Evolutionary conservation across 2,888 invertebrate genomes (phyloP).

Genomic region (Abrostola triplasia): DNA sequence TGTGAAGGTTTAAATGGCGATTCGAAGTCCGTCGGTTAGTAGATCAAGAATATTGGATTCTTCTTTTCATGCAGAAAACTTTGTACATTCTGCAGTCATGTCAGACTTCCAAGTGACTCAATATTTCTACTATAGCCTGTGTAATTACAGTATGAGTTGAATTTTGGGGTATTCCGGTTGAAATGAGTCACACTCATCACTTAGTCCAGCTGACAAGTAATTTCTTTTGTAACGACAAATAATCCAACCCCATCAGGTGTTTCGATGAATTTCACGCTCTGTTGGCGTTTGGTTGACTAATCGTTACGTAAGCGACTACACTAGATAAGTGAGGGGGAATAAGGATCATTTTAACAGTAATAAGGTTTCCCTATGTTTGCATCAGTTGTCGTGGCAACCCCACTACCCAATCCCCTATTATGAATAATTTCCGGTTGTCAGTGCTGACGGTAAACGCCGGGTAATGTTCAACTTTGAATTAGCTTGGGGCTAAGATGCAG

Average conservation of each 20-base stretch:
- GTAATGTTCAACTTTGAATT: slow-evolving; percentile 51
- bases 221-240: slow-evolving; percentile 21
- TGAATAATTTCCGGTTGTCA: slow-evolving; percentile 82
- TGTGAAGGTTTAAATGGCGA: too few relatives aligned
- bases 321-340: slow-evolving; percentile 34
- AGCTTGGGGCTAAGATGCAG: slow-evolving; percentile 45
- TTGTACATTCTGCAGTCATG: too few relatives aligned
- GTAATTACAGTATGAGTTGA: not conserved
- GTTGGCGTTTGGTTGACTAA: slow-evolving; percentile 49
- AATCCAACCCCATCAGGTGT: slow-evolving; percentile 27
- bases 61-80: too few relatives aligned
- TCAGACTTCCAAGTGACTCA: not conserved
- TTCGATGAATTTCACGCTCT: slow-evolving; percentile 35
- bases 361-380: slow-evolving; percentile 82
- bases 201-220: slow-evolving; percentile 4
- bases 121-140: not conserved
- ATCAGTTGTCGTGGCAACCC: slow-evolving; percentile 80
- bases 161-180: slow-evolving; percentile 8
- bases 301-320: slow-evolving; percentile 54
- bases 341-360: slow-evolving; percentile 39
- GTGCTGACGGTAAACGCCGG: slow-evolving; percentile 47
- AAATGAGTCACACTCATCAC: slow-evolving; percentile 33
- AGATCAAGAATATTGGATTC: too few relatives aligned
- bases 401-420: slow-evolving; percentile 62
- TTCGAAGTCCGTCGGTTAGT: too few relatives aligned